A percentile compares a stretch with the other conserved stretches of the same genome.
These are phyloP conservation scores for Xiphophorus maculatus DNA, from an alignment of 2,113 vertebrate genomes.

Conservation along the genomic window DNA sequence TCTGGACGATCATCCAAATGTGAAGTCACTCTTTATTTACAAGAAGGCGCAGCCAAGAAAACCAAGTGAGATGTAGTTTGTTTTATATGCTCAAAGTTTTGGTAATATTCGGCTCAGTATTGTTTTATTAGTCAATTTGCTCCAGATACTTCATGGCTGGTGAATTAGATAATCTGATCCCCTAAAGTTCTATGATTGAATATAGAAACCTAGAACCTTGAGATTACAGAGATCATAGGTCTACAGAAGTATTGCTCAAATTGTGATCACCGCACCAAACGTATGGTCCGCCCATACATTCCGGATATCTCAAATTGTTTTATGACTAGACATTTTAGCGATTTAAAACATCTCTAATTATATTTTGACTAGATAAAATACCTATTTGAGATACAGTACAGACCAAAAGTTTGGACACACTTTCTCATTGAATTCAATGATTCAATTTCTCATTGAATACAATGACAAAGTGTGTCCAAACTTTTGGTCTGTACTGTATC, in stretches of 20 bases:
- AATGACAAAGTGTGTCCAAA: too few relatives aligned
- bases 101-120: background rate
- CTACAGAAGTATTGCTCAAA: background rate
- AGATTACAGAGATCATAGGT: background rate
- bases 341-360: too few relatives aligned
- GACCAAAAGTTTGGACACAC: too few relatives aligned
- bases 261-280: too few relatives aligned
- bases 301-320: too few relatives aligned
- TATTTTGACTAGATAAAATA: too few relatives aligned
- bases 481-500: too few relatives aligned
- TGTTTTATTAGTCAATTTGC: background rate
- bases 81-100: constrained; percentile 11
- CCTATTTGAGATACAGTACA: too few relatives aligned
- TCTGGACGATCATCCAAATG: constrained; percentile 8
- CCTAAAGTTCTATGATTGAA: background rate
- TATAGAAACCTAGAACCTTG: background rate
- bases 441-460: too few relatives aligned
- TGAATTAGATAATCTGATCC: background rate
- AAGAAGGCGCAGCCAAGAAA: constrained; percentile 16
- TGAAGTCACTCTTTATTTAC: constrained; percentile 29
- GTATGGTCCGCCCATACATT: too few relatives aligned
- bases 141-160: background rate
- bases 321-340: too few relatives aligned
- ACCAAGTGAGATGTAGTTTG: constrained; percentile 8
- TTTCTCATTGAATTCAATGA: too few relatives aligned